Conservation (phyloP, 2,113 vertebrate genomes). For the Pterophyllum scalare region DNA sequence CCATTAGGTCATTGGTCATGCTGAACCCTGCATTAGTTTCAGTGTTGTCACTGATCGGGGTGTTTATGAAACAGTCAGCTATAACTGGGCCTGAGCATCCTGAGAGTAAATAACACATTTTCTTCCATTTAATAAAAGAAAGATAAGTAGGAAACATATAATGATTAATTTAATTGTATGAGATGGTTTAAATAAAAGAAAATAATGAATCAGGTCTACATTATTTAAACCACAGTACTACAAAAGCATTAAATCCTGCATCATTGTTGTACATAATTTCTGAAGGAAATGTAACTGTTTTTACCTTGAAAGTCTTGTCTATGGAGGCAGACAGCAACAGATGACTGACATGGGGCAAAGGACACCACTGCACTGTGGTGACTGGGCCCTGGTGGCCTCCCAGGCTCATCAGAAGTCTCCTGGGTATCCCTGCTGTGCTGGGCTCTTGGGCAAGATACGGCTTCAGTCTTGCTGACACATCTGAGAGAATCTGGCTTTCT, state of each 20-base stretch:
- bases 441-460: conserved; percentile 82
- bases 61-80: not conserved
- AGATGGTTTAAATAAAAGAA: not conserved
- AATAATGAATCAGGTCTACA: not conserved
- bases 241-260: not conserved
- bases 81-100: not conserved
- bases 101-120: not conserved
- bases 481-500: conserved; percentile 60
- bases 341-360: conserved; percentile 85
- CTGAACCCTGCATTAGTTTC: not conserved
- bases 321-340: conserved; percentile 94
- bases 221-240: not conserved
- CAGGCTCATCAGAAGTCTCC: conserved; percentile 81
- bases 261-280: not conserved
- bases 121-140: not conserved
- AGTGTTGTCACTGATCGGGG: not conserved
- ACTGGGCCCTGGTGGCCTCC: conserved; percentile 86
- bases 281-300: not conserved
- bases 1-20: not conserved
- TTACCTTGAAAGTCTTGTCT: conserved; percentile 96
- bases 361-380: conserved; percentile 91
- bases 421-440: conserved; percentile 80
- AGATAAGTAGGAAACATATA: not conserved
- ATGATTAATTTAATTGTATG: not conserved
- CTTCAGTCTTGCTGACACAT: conserved; percentile 84